These are phyloP conservation scores for Falcaria lacertinaria DNA, from an alignment of 2,888 invertebrate species.

Conservation along the genomic window DNA sequence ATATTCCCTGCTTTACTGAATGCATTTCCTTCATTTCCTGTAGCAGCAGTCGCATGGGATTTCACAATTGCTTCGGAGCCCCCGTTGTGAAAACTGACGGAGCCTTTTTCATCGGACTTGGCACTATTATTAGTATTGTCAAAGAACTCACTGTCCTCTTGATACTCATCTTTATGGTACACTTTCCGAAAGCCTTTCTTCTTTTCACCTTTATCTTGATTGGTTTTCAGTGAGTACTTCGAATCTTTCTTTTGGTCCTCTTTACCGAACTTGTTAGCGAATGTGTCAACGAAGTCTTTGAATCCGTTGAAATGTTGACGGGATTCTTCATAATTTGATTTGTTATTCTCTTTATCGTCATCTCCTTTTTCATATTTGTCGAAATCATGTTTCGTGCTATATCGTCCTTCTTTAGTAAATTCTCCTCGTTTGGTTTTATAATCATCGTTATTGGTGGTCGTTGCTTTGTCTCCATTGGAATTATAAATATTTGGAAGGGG, in stretches of 20 bases:
- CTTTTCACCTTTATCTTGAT: slow-evolving; percentile 54
- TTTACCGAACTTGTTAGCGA: slow-evolving; percentile 56
- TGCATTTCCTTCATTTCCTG: slow-evolving; percentile 32
- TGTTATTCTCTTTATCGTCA: slow-evolving; percentile 28
- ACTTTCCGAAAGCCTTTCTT: slow-evolving; percentile 60
- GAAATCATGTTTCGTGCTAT: slow-evolving; percentile 26
- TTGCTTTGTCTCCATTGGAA: background rate
- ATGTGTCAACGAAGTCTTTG: slow-evolving; percentile 54
- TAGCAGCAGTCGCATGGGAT: slow-evolving; percentile 38
- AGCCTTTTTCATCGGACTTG: slow-evolving; percentile 42
- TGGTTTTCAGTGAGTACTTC: slow-evolving; percentile 35
- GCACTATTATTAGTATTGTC: slow-evolving; percentile 51
- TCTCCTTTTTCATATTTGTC: slow-evolving; percentile 33
- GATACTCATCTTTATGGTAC: slow-evolving; percentile 67
- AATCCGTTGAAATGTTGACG: slow-evolving; percentile 38
- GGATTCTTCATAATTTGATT: slow-evolving; percentile 25
- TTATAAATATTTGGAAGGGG: slow-evolving; percentile 1
- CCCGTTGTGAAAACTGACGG: slow-evolving; percentile 35
- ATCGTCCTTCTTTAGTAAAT: slow-evolving; percentile 26
- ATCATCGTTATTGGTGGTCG: slow-evolving; percentile 1
- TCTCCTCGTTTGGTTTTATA: slow-evolving; percentile 14
- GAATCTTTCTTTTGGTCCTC: slow-evolving; percentile 45
- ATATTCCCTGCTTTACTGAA: slow-evolving; percentile 28
- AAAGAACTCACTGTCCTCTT: slow-evolving; percentile 63
- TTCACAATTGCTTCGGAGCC: slow-evolving; percentile 44